Percentiles rank a stretch among this genome's conserved stretches.
These are phyloP conservation scores for Illadopsis cleaveri DNA, from an alignment of 2,113 vertebrate species.

Conservation along the genomic window DNA sequence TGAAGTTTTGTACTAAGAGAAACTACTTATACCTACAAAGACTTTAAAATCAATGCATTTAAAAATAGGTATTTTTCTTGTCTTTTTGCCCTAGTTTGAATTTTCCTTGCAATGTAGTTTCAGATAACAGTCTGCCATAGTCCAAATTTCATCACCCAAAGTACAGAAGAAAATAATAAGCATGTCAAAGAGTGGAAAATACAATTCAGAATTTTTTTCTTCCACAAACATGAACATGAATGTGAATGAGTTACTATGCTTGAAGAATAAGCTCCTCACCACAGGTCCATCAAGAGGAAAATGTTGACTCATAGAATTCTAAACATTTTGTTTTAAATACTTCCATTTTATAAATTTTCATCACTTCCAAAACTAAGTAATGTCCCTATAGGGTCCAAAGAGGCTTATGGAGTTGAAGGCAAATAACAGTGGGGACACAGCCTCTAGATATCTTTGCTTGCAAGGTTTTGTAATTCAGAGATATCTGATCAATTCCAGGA, in stretches of 20 bases:
- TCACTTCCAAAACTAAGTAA: not conserved
- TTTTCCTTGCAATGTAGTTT: not conserved
- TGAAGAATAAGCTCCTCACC: not conserved
- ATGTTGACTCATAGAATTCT: not conserved
- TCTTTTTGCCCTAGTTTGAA: not conserved
- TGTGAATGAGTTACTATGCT: not conserved
- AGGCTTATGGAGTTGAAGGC: not conserved
- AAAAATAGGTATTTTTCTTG: not conserved
- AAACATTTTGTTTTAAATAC: not conserved
- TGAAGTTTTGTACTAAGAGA: not conserved
- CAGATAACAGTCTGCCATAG: not conserved
- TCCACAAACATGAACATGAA: not conserved
- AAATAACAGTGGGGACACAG: not conserved
- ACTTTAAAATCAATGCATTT: not conserved
- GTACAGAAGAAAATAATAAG: not conserved
- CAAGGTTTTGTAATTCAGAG: not conserved
- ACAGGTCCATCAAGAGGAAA: not conserved
- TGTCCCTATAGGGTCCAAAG: not conserved
- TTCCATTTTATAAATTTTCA: not conserved
- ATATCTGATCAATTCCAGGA: not conserved
- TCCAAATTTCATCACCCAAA: not conserved
- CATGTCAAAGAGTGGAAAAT: not conserved
- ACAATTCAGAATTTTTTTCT: not conserved
- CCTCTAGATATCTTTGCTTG: not conserved
- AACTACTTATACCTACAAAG: not conserved